These are phyloP conservation scores for Tachysurus fulvidraco DNA, from an alignment of 2,113 vertebrate genomes.

Conservation along the genomic window DNA sequence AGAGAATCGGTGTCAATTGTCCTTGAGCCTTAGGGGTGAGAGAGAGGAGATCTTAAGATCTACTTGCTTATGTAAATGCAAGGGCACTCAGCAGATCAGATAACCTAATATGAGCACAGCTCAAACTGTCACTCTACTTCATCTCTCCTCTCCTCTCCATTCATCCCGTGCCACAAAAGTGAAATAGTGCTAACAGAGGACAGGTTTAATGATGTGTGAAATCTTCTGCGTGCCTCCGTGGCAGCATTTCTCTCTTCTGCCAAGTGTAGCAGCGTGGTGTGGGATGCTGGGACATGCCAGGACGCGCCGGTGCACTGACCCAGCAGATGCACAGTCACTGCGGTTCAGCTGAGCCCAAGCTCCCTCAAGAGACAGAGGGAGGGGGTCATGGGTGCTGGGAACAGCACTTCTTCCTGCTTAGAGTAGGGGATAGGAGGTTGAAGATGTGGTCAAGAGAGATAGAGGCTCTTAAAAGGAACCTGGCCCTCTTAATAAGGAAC, in stretches of 20 bases:
- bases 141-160: neutral
- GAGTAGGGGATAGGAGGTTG: neutral
- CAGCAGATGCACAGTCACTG: slow-evolving; percentile 25
- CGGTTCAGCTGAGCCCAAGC: slow-evolving; percentile 28
- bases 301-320: slow-evolving; percentile 49
- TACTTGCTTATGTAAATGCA: slow-evolving; percentile 29
- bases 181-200: slow-evolving; percentile 22
- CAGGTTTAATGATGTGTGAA: slow-evolving; percentile 64
- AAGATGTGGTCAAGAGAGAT: slow-evolving; percentile 25
- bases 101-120: neutral
- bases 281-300: slow-evolving; percentile 58
- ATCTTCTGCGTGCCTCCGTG: slow-evolving; percentile 55
- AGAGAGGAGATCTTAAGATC: slow-evolving; percentile 17
- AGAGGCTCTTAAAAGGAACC: slow-evolving; percentile 33
- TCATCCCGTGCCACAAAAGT: slow-evolving; percentile 11
- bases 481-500: slow-evolving; percentile 36
- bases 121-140: neutral
- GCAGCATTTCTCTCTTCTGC: slow-evolving; percentile 49
- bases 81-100: neutral
- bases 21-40: slow-evolving; percentile 19
- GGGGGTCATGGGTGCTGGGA: neutral
- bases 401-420: slow-evolving; percentile 11
- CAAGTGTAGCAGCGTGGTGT: slow-evolving; percentile 47
- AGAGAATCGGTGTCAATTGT: slow-evolving; percentile 35
- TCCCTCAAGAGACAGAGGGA: slow-evolving; percentile 20